Evolutionary conservation across 92 coral and sea anemone genomes (phyloP).

Genomic region (Zoanthus sansibaricus): DNA sequence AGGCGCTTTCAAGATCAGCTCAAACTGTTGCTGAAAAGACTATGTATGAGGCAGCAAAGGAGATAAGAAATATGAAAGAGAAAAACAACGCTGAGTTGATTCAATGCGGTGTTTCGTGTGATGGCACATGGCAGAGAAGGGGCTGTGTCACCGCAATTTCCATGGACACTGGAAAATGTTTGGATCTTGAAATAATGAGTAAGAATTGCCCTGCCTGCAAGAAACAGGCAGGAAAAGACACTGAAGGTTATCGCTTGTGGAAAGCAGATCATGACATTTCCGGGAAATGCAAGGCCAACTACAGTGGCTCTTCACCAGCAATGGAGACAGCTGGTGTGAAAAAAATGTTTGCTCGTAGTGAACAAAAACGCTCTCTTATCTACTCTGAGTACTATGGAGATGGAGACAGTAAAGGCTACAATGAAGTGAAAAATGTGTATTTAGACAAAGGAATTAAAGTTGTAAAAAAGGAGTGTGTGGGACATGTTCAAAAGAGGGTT

Average conservation of each 20-base stretch:
- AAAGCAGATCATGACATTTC: constrained; percentile 25
- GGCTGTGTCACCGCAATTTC: neutral
- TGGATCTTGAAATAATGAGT: constrained; percentile 42
- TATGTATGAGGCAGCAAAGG: constrained; percentile 44
- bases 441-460: constrained; percentile 30
- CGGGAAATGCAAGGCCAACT: constrained; percentile 37
- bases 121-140: constrained; percentile 28
- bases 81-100: constrained; percentile 3
- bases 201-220: constrained; percentile 24
- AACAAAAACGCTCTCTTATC: neutral
- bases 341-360: constrained; percentile 10
- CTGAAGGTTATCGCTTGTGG: neutral
- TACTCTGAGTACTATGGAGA: constrained; percentile 16
- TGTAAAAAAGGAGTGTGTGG: constrained; percentile 54
- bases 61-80: constrained; percentile 42
- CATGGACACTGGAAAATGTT: neutral
- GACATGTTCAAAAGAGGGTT: constrained; percentile 62
- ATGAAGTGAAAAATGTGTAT: constrained; percentile 32
- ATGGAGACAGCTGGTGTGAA: constrained; percentile 48
- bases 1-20: constrained; percentile 45
- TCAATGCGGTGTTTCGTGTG: constrained; percentile 64
- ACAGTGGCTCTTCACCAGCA: constrained; percentile 41
- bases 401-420: constrained; percentile 53
- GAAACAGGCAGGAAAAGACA: neutral
- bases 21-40: constrained; percentile 34